Evolutionary conservation across 1,140 invertebrate species (phyloP), one percentile per base, ranked within the genome.

Genomic region (Andricus grossulariae): DNA sequence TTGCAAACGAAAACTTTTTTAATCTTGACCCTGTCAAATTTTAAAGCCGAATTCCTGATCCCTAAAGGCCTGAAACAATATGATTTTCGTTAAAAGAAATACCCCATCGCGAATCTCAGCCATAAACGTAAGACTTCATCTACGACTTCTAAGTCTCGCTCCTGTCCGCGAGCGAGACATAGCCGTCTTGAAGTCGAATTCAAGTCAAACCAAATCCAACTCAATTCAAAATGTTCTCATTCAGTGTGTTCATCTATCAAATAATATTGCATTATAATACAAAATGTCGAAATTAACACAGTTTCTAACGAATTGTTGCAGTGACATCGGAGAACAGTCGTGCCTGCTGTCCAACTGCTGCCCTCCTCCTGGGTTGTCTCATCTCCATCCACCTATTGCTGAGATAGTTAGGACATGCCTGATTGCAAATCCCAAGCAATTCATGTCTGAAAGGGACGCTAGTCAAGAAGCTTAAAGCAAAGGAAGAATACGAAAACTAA

Each of bases 321-420:
- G 87, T 88, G 75, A 88, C 85, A 72, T 87, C 84, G 50, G 87
- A 87, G 71, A 88, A 83, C 77, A 80, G 84, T 70, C 80, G 85
- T 71, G 72, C 76, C 54, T 71, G 73, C 32, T 76, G 74, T 45
- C 77, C 73, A 32, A 81, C 72, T 19, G 74, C 72, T 49, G 72
- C 78, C 70, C 75, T 73, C 71, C 51, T 86, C 57, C 77, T 81
- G 82, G 80, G 83, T 60, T 39, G 60, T 16, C 60, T 66, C 57
- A 19, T 74, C 50, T 76, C 80, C 71, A 76, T 88, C 51, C 87
- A 85, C 54, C 76, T 84, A 75, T 79, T 87, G 73, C 73, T 88
- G 83, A 88, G 86, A 86, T 88, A 88, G 84, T 87, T 85, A 73
- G 78, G 75, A 75, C 77, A 81, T 79, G 80, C 25, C 57, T 60